Base-by-base conservation (phyloP, 53 echinoderm and acorn worm species). In the Temnopleurus reevesii region DNA sequence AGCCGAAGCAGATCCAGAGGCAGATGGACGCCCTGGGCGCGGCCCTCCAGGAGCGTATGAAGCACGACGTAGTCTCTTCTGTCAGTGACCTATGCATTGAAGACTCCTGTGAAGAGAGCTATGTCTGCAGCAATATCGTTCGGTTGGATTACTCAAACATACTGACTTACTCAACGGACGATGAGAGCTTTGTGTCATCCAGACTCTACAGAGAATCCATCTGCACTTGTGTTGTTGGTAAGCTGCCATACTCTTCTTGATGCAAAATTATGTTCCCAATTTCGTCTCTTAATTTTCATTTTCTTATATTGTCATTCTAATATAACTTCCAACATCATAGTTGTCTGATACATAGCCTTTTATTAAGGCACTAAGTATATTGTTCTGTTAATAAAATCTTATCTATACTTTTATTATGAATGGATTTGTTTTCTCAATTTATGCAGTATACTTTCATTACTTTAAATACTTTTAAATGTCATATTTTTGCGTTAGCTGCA, bases 161-260 rank as follows among this genome's bases (percentile, higher is more conserved):
- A 17, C 79, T 92, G 5, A 95, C 95, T 19, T 90, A 95, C 24
- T 89, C 89, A 12, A 91, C 91, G 0, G 89, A 79, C 19, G 89
- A 66, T 12, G 85, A 83, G 31, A 94, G 95, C 54, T 95, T 98
- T 82, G 98, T 98, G 83, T 98, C 98, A 0, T 94, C 95, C 29
- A 81, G 91, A 9, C 92, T 94, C 53, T 83, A 89, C 66, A 84
- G 95, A 45, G 60, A 81, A 5, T 71, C 61, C 44, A 77, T 83
- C 51, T 98, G 98, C 65, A 38, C 91, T 35, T 98, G 98, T 76
- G 86, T 85, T 33, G 83, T 80, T 47, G 91, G 96, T 95, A 76
- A 93, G 95, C 47, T n/a, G 24, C 7, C n/a, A 56, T 23, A 56
- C 56, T 55, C 7, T 55, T 55, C 18, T 55, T 56, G n/a, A 24